Conservation (phyloP, 1,140 invertebrate genomes). For the Branchinecta lynchi region DNA sequence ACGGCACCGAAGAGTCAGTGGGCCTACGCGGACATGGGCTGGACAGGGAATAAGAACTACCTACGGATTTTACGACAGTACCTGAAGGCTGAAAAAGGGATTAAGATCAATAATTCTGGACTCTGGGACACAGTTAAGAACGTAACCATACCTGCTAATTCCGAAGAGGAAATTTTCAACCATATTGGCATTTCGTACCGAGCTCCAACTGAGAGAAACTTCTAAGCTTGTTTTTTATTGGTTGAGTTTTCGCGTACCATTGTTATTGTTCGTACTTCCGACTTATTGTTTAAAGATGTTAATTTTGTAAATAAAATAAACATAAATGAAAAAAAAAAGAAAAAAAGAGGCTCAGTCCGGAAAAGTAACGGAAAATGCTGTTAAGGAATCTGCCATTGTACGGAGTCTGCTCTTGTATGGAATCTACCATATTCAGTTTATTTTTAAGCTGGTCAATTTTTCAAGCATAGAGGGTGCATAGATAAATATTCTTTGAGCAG, state of each 20-base stretch:
- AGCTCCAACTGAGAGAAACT: slow-evolving; percentile 21
- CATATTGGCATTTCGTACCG: slow-evolving; percentile 21
- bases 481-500: no score
- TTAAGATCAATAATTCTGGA: slow-evolving; percentile 31
- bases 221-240: slow-evolving; percentile 13
- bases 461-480: no score
- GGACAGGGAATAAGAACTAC: slow-evolving; percentile 34
- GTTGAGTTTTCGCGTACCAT: background rate
- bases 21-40: slow-evolving; percentile 32
- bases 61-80: slow-evolving; percentile 31
- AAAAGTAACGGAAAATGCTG: no score
- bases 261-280: no score
- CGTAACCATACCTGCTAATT: slow-evolving; percentile 15
- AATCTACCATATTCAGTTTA: no score
- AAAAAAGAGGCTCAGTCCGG: no score
- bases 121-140: slow-evolving; percentile 27
- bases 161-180: slow-evolving; percentile 22
- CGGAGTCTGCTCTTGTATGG: no score
- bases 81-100: slow-evolving; percentile 26
- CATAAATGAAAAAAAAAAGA: no score
- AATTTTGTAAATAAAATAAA: no score
- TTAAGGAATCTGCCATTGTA: no score
- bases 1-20: slow-evolving; percentile 29
- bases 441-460: no score
- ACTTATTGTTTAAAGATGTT: no score